Percentiles rank a stretch among this genome's conserved stretches.
phyloP scores from a whole-genome alignment of 2,797 vertebrate genomes.

The Hyperoplus immaculatus region DNA sequence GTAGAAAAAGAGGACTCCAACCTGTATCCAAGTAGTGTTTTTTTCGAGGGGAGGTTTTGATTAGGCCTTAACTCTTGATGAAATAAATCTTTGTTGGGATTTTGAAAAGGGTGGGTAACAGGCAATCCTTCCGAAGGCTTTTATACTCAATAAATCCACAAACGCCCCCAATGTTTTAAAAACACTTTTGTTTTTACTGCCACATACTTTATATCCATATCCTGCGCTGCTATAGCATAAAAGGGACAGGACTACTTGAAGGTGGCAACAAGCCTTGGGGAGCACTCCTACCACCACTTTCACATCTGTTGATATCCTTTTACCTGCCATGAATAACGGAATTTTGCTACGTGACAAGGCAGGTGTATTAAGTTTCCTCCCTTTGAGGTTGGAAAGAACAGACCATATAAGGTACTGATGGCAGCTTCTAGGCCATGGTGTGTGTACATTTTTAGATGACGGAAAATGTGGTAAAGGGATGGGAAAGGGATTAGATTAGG shows the following conservation, averaged over 20 bases:
- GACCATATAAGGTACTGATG: slow-evolving; percentile 44
- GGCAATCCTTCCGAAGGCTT: slow-evolving; percentile 62
- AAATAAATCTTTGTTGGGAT: slow-evolving; percentile 71
- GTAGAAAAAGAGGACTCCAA: slow-evolving; percentile 11
- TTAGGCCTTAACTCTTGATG: slow-evolving; percentile 48
- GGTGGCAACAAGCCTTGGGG: slow-evolving; percentile 68
- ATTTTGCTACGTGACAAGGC: slow-evolving; percentile 63
- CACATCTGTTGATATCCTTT: slow-evolving; percentile 72
- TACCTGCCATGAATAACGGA: slow-evolving; percentile 69
- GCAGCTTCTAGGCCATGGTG: slow-evolving; percentile 40
- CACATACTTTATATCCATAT: slow-evolving; percentile 64
- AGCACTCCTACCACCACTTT: slow-evolving; percentile 62
- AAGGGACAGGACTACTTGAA: slow-evolving; percentile 68
- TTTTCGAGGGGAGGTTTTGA: slow-evolving; percentile 45
- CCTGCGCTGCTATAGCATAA: slow-evolving; percentile 45
- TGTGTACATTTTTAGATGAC: slow-evolving; percentile 45
- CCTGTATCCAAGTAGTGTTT: slow-evolving; percentile 47
- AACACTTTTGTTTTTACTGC: slow-evolving; percentile 66
- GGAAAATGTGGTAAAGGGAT: slow-evolving; percentile 29
- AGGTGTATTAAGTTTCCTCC: slow-evolving; percentile 58
- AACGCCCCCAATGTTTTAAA: slow-evolving; percentile 67
- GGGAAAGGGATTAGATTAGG: slow-evolving; percentile 32
- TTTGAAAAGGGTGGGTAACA: slow-evolving; percentile 61
- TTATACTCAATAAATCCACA: slow-evolving; percentile 75
- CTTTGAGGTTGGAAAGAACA: slow-evolving; percentile 55